phyloP scores from a whole-genome alignment of 2,888 invertebrate species.

The Amiota communis region DNA sequence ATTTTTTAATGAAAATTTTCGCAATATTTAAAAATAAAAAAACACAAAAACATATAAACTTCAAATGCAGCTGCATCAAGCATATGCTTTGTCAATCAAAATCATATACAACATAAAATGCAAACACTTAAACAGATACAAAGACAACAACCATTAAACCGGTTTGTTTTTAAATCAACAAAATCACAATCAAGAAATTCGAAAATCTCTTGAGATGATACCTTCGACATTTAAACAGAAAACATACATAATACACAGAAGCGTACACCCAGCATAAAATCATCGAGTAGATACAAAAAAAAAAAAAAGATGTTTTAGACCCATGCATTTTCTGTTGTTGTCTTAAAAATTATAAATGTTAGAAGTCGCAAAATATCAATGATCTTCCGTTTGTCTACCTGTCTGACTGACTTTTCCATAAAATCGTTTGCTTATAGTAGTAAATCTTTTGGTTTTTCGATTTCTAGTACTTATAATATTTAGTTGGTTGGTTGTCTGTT shows the following conservation, averaged over 20 bases:
- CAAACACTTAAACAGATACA: background rate
- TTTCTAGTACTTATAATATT: no score
- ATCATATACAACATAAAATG: background rate
- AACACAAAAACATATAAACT: background rate
- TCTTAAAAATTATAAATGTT: constrained; percentile 51
- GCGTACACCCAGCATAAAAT: constrained; percentile 39
- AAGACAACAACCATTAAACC: background rate
- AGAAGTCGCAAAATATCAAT: constrained; percentile 52
- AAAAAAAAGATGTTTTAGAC: no score
- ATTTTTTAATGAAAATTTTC: background rate
- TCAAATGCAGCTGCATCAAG: constrained; percentile 9
- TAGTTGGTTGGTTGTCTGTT: no score
- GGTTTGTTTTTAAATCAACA: background rate
- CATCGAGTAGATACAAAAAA: constrained; percentile 40
- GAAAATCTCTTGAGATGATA: constrained; percentile 56
- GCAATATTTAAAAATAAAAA: background rate
- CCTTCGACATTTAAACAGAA: constrained; percentile 61
- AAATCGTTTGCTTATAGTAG: no score
- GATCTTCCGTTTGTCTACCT: no score
- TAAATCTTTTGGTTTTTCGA: no score
- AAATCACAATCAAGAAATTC: background rate
- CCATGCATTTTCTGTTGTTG: constrained; percentile 5
- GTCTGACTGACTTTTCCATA: no score
- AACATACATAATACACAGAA: constrained; percentile 3
- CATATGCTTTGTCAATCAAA: background rate